Conservation (phyloP, 2,888 invertebrate genomes). For the Eudemis profundana region DNA sequence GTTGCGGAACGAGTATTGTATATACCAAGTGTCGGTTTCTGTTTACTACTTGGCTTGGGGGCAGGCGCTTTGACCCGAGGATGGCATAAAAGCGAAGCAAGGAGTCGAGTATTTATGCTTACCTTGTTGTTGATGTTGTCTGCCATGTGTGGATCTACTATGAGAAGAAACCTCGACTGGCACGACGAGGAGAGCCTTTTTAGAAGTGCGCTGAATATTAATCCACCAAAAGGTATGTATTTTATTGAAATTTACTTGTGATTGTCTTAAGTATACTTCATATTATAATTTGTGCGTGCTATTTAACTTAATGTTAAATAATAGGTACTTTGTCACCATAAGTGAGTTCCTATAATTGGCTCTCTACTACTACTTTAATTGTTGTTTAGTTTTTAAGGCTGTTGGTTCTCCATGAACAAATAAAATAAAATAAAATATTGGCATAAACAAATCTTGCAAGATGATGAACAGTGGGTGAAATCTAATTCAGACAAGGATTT, state of each 20-base stretch:
- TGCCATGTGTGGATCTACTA: constrained; percentile 90
- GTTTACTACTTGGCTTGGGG: constrained; percentile 93
- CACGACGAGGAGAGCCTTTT: constrained; percentile 96
- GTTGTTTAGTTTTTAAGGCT: no score
- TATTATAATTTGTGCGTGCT: no score
- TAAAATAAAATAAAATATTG: not conserved
- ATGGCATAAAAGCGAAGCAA: constrained; percentile 75
- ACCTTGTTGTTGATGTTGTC: constrained; percentile 86
- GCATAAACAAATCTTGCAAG: not conserved
- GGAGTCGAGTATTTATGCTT: constrained; percentile 75
- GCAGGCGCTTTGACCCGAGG: constrained; percentile 78
- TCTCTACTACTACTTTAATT: no score
- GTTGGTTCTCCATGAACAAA: no score
- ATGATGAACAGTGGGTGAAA: not conserved
- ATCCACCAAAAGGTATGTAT: constrained; percentile 97
- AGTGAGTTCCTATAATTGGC: no score
- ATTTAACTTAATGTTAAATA: no score
- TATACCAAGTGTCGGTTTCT: constrained; percentile 98
- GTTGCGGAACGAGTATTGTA: constrained; percentile 98
- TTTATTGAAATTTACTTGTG: not conserved
- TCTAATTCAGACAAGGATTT: no score
- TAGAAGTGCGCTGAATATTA: constrained; percentile 94
- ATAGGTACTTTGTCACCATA: no score
- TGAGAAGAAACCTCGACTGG: constrained; percentile 96
- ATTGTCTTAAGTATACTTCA: not conserved